Base-by-base conservation (phyloP, 1,140 invertebrate species). In the Nixonia krombeini region DNA sequence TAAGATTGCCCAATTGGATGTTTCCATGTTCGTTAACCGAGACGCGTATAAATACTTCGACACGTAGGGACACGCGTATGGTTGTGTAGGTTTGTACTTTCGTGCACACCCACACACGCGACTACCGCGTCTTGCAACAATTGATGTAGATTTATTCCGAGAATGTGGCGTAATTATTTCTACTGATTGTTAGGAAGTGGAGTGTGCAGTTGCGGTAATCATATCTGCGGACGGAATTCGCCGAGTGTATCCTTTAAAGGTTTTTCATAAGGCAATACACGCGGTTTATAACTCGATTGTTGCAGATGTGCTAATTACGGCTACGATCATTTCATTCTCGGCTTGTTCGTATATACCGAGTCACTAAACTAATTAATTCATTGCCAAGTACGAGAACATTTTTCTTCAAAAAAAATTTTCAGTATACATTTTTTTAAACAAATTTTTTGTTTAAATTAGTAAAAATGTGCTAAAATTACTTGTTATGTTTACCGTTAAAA, bases 21-120 rank as follows among this genome's bases (percentile, higher is more conserved):
- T 55, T 42, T 55, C 50, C 45, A 58, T 28, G 61, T 51, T 74
- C 63, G 59, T 70, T 70, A 73, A 49, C 15, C 49, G 35, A 29
- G 18, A 33, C 42, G 40, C 35, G 42, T 35, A 46, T 70, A 70
- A 70, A 47, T 47, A 73, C 52, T 71, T 73, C 68, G 68, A 68
- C 42, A 40, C 63, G 63, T 46, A 50, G 25, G 40, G 26, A 38
- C 46, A 46, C 35, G 18, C 51, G 46, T 23, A 37, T 41, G 13
- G 17, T 1, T 51, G 12, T 16, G 64, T 53, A n/a, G n/a, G n/a
- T n/a, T n/a, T n/a, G 33, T 33, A 16, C 21, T 44, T 50, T 44
- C 52, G 49, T 16, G 38, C 23, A 7, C 58, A 66, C 8, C 42
- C 41, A 35, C 29, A 51, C 40, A 38, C 17, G 41, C 15, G 31